Conservation (phyloP, 37 sponge, comb jelly and placozoan genomes). For the Agelas oroides region DNA sequence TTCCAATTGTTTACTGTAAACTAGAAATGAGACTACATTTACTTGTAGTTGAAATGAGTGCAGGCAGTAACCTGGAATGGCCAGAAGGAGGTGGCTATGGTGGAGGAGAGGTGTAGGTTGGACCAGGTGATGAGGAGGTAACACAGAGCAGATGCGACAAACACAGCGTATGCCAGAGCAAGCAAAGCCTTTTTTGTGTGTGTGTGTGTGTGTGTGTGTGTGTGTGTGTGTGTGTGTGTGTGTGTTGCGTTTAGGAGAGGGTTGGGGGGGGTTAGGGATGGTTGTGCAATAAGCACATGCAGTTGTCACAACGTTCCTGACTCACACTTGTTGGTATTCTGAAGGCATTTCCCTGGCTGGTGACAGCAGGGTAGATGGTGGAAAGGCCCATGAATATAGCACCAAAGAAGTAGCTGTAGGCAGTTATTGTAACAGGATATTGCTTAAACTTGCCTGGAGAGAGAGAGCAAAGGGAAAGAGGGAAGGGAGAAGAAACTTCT, state of each 20-base stretch:
- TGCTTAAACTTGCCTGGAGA: slow-evolving; percentile 60
- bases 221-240: no score
- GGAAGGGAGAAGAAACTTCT: no score
- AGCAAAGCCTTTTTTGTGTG: no score
- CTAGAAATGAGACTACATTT: no score
- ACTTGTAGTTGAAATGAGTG: no score
- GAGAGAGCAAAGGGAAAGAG: no score
- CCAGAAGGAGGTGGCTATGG: slow-evolving; percentile 81
- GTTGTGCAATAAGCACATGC: no score
- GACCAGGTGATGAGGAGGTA: slow-evolving; percentile 82
- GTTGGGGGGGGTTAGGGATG: no score
- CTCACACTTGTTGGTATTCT: slow-evolving; percentile 55
- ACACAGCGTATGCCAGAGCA: slow-evolving; percentile 77
- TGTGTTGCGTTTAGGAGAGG: background rate
- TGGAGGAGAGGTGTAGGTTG: slow-evolving; percentile 63
- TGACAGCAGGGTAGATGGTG: slow-evolving; percentile 38
- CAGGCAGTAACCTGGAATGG: slow-evolving; percentile 91
- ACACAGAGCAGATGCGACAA: slow-evolving; percentile 81
- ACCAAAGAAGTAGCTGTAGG: slow-evolving; percentile 83
- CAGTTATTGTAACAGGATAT: slow-evolving; percentile 74
- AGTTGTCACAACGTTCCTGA: no score
- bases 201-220: no score
- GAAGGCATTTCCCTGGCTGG: slow-evolving; percentile 27
- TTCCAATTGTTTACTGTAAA: no score
- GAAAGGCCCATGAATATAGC: slow-evolving; percentile 80